phyloP scores from a whole-genome alignment of 1,140 invertebrate genomes.

The Drosophila saltans region DNA sequence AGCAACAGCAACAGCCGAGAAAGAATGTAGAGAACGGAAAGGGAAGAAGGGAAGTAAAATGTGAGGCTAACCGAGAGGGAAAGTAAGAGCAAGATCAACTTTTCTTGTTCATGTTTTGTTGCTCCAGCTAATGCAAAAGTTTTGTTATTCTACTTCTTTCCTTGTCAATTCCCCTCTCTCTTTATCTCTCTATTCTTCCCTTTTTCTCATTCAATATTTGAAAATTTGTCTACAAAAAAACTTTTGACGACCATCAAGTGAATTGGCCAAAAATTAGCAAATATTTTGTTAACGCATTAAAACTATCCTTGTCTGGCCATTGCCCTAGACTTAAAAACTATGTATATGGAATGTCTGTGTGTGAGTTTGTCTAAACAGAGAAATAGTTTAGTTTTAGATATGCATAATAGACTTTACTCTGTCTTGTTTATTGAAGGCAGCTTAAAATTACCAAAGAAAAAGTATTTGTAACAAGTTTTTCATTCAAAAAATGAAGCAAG shows the following conservation, averaged over 20 bases:
- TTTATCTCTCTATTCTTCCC: neutral
- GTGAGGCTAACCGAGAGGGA: neutral
- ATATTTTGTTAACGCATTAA: slow-evolving; percentile 48
- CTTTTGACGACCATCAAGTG: slow-evolving; percentile 19
- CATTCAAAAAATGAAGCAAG: neutral
- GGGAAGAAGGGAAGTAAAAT: too few relatives aligned
- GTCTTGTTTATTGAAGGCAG: slow-evolving; percentile 15
- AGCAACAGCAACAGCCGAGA: neutral
- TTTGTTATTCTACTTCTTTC: slow-evolving; percentile 47
- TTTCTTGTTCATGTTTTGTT: slow-evolving; percentile 31
- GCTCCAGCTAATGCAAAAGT: slow-evolving; percentile 58
- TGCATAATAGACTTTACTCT: neutral
- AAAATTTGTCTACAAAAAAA: slow-evolving; percentile 49
- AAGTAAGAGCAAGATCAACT: slow-evolving; percentile 13
- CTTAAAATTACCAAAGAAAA: slow-evolving; percentile 37
- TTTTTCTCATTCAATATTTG: slow-evolving; percentile 10
- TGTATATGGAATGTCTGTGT: neutral
- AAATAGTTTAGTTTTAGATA: neutral
- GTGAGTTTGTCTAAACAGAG: neutral
- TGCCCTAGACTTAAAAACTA: slow-evolving; percentile 26
- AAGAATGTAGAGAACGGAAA: neutral
- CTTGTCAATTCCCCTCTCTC: neutral
- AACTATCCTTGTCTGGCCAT: slow-evolving; percentile 30
- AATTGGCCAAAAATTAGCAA: slow-evolving; percentile 49
- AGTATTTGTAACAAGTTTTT: slow-evolving; percentile 12